Percentiles rank a stretch among this genome's conserved stretches.
phyloP scores from a whole-genome alignment of 2,888 invertebrate species.

The Epinotia demarniana region DNA sequence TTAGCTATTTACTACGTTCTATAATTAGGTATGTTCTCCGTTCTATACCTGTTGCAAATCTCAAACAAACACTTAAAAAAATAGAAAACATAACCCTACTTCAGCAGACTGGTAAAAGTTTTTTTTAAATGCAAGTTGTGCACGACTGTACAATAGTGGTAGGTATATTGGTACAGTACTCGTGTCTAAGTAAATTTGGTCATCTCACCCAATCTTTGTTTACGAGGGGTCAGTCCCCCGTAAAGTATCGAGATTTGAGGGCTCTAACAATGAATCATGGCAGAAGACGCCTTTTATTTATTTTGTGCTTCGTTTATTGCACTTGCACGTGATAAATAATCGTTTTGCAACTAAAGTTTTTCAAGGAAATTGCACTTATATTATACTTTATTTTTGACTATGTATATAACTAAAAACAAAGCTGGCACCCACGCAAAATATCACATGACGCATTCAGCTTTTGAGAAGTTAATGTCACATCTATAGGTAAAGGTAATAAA shows the following conservation, averaged over 20 bases:
- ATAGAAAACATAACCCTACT: background rate
- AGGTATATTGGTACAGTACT: slow-evolving; percentile 69
- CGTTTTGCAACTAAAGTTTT: background rate
- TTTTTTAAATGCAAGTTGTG: background rate
- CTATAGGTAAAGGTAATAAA: no score
- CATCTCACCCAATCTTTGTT: slow-evolving; percentile 79
- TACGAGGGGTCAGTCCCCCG: slow-evolving; percentile 74
- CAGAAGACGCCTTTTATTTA: slow-evolving; percentile 71
- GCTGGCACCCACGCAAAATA: no score
- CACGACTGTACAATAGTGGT: slow-evolving; percentile 61
- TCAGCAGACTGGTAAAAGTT: background rate
- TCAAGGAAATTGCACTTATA: background rate
- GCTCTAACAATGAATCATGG: slow-evolving; percentile 77
- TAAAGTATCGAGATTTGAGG: slow-evolving; percentile 76
- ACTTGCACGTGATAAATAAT: slow-evolving; percentile 47
- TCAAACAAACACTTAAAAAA: background rate
- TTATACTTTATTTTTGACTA: background rate
- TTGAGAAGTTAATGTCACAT: no score
- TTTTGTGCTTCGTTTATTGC: slow-evolving; percentile 65
- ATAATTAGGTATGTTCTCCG: background rate
- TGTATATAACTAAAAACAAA: background rate
- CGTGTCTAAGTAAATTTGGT: slow-evolving; percentile 83
- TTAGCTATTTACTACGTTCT: background rate
- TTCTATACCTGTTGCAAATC: no score
- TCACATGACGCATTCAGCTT: no score